Evolutionary conservation across 2,888 invertebrate species (phyloP).

Genomic region (Ernsta delagoae): DNA sequence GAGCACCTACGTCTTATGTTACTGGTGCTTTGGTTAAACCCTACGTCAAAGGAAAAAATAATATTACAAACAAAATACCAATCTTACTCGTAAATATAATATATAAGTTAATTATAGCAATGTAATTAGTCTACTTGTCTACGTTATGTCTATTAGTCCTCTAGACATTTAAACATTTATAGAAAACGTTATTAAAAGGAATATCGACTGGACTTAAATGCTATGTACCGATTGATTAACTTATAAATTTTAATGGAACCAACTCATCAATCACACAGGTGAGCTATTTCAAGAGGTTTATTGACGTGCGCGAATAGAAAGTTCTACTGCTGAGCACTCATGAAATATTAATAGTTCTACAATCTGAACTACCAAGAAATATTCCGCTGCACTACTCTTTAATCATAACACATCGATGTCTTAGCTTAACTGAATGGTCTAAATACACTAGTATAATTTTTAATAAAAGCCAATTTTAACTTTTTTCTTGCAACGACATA

Average conservation of each 20-base stretch:
- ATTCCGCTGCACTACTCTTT: slow-evolving; percentile 8
- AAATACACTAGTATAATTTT: no score
- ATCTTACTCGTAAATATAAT: no score
- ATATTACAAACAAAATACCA: no score
- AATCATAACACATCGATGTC: slow-evolving; percentile 7
- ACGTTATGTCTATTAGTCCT: neutral
- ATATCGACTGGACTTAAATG: slow-evolving; percentile 14
- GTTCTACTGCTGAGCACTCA: slow-evolving; percentile 51
- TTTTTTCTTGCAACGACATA: no score
- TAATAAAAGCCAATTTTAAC: no score
- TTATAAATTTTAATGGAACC: slow-evolving; percentile 53
- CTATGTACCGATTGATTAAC: slow-evolving; percentile 41
- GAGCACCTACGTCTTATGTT: no score
- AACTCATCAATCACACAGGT: slow-evolving; percentile 52
- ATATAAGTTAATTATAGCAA: no score
- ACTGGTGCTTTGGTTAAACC: no score
- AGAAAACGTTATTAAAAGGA: neutral
- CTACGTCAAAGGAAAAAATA: no score
- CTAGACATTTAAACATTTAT: neutral
- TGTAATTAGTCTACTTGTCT: no score
- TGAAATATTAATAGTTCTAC: slow-evolving; percentile 48
- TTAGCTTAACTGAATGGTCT: neutral
- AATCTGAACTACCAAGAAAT: slow-evolving; percentile 32
- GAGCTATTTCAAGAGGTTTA: slow-evolving; percentile 43
- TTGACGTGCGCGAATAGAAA: slow-evolving; percentile 52